These are phyloP conservation scores for Chunga burmeisteri DNA, from an alignment of 2,113 vertebrate species.

Conservation along the genomic window DNA sequence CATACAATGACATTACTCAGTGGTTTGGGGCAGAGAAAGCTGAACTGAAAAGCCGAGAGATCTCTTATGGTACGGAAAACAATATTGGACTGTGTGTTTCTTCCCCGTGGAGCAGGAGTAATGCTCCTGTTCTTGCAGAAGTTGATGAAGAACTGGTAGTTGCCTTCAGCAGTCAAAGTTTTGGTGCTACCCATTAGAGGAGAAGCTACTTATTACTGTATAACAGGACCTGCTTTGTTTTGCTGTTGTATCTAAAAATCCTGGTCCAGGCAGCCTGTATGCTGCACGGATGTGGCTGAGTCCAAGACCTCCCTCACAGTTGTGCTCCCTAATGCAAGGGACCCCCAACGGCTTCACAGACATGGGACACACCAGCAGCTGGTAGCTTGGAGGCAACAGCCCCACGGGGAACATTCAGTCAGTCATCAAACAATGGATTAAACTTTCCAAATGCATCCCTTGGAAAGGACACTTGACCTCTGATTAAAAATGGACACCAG, in stretches of 20 bases:
- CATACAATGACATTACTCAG: background rate
- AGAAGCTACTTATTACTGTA: background rate
- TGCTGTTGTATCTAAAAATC: background rate
- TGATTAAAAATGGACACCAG: background rate
- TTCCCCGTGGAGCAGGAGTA: background rate
- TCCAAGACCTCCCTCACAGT: too few relatives aligned
- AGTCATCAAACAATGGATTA: rapidly evolving
- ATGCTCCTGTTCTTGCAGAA: background rate
- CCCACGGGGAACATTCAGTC: background rate
- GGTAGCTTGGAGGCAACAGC: background rate
- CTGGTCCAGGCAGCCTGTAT: too few relatives aligned
- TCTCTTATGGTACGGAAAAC: background rate
- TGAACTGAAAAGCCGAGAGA: background rate
- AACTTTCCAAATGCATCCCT: background rate
- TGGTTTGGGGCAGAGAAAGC: background rate
- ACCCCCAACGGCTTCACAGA: background rate
- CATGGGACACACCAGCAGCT: background rate
- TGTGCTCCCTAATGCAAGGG: background rate
- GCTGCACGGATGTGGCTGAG: background rate
- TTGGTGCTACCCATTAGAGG: background rate
- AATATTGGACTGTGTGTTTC: background rate
- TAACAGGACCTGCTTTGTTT: background rate
- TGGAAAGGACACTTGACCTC: background rate
- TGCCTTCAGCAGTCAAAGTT: background rate
- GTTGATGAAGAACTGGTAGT: background rate